Evolutionary conservation across 2,797 vertebrate species (phyloP), one percentile per base, ranked within the genome.

Genomic region (Semaprochilodus insignis): DNA sequence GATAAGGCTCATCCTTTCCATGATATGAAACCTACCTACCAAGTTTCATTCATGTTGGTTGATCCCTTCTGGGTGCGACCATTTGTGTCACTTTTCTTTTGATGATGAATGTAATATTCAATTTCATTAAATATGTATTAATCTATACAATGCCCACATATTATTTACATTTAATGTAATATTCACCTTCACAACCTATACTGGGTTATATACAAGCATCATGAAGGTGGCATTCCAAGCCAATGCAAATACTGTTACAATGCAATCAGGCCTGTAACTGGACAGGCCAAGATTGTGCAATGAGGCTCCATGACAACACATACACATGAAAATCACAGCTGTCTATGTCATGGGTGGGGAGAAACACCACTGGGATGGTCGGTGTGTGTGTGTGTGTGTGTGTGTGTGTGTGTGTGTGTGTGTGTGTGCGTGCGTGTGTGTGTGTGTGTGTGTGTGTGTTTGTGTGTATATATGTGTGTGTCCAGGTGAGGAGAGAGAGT

Each of bases 381-480:
- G 27, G 15, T 57, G 54, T 21, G 23, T 67, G 48, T 67, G 65
- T 69, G 77, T 69, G 31, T 31, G 19, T 21, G 23, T 59, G 48
- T 67, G 65, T 69, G 77, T 69, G 19, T 21, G 23, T 59, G 48
- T 67, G 65, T 69, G 77, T 69, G 19, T 21, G 23, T 59, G 48
- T 67, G 65, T 69, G 77, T 69, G 48, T 67, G 65, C 60, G 77
- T 69, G 31, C 3, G 54, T 21, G 23, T 67, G 48, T 67, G 65
- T 69, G 77, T 69, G 31, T 31, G 15, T 57, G 54, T 21, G 23
- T 67, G 48, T 67, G 65, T 69, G 77, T 69, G 31, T 31, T n/a
- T n/a, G n/a, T n/a, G n/a, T n/a, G n/a, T n/a, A n/a, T 63, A 3
- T 55, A 19, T 21, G 23, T 59, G 48, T 67, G 65, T 69, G 77